Percentiles rank a stretch among this genome's conserved stretches.
Conservation (phyloP, 2,113 vertebrate species). For the Epinephelus lanceolatus region DNA sequence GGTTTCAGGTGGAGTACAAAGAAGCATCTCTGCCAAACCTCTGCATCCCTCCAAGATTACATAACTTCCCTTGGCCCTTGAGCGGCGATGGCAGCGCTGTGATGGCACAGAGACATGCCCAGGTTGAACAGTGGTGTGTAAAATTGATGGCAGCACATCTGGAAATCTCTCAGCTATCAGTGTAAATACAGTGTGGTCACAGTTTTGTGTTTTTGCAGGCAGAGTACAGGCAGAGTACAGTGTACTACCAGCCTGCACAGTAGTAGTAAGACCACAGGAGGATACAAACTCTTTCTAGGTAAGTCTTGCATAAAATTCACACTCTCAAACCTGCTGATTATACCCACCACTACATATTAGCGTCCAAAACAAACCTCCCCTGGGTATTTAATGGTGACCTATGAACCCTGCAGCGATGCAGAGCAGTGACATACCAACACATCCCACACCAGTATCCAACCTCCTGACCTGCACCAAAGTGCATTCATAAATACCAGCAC, state of each 20-base stretch:
- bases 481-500: background rate
- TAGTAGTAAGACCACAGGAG: background rate
- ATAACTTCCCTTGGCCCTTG: slow-evolving; percentile 51
- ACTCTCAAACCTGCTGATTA: background rate
- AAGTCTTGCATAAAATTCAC: background rate
- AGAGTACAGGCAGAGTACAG: slow-evolving; percentile 31
- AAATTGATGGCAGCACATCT: slow-evolving; percentile 5
- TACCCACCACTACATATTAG: background rate
- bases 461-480: background rate
- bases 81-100: slow-evolving; percentile 16
- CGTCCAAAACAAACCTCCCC: background rate
- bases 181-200: background rate
- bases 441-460: background rate
- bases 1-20: slow-evolving; percentile 62
- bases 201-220: background rate
- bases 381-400: slow-evolving; percentile 22
- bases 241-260: slow-evolving; percentile 12
- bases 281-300: background rate
- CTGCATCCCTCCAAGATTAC: slow-evolving; percentile 66
- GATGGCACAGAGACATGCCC: slow-evolving; percentile 2
- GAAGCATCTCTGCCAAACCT: slow-evolving; percentile 52
- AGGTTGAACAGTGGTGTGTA: slow-evolving; percentile 16
- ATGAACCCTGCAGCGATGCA: slow-evolving; percentile 32
- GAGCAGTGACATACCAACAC: background rate
- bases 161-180: background rate